Percentiles rank a stretch among this genome's conserved stretches.
Conservation (phyloP, 2,888 invertebrate species). For the Saturnia pavonia region DNA sequence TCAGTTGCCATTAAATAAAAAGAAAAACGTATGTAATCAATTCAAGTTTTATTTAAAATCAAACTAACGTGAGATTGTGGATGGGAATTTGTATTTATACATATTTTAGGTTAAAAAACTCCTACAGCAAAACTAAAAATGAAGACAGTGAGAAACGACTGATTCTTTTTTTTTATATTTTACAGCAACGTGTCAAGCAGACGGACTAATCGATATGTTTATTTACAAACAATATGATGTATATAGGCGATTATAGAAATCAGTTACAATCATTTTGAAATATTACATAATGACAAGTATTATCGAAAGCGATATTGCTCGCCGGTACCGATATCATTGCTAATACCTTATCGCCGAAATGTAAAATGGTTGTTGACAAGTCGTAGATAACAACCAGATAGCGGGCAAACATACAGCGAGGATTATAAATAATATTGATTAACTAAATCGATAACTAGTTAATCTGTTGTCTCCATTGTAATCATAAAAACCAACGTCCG, state of each 20-base stretch:
- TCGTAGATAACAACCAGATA: constrained; percentile 45
- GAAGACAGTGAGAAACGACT: not conserved
- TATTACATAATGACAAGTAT: constrained; percentile 34
- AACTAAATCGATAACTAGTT: constrained; percentile 24
- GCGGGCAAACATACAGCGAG: constrained; percentile 38
- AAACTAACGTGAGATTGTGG: not conserved
- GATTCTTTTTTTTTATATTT: not conserved
- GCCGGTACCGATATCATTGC: constrained; percentile 35
- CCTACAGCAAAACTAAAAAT: no score
- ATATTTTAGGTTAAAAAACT: not conserved
- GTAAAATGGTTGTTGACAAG: constrained; percentile 66
- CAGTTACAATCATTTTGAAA: constrained; percentile 32
- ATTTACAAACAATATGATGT: constrained; percentile 15
- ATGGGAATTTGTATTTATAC: not conserved
- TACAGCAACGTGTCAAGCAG: not conserved
- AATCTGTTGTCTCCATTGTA: constrained; percentile 11
- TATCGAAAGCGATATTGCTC: constrained; percentile 32
- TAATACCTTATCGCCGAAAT: constrained; percentile 58
- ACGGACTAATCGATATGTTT: not conserved
- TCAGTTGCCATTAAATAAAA: no score
- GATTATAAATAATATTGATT: constrained; percentile 47
- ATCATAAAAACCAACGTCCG: not conserved
- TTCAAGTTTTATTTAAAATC: not conserved
- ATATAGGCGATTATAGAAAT: constrained; percentile 20
- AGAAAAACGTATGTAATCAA: no score